Base-by-base conservation (phyloP, 2,888 invertebrate species). In the Apocheima hispidaria region DNA sequence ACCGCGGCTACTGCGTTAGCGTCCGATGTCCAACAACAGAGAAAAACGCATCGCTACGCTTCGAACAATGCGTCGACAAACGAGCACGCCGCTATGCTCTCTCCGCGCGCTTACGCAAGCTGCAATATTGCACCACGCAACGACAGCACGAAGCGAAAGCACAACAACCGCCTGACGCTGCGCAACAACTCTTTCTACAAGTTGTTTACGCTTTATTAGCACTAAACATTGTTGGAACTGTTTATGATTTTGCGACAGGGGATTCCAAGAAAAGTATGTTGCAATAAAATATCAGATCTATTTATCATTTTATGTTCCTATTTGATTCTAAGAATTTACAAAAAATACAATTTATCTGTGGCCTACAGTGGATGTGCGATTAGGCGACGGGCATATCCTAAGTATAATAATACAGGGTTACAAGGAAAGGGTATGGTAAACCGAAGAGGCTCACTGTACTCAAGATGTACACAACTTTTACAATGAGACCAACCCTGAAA, bases 1-100 rank as follows among this genome's bases (percentile, higher is more conserved):
- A 74, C 52, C 74, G 73, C 5, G 77, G 77, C 0, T 73, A 72
- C 56, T 77, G 77, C 56, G 67, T 77, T 20, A 71, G 65, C 30
- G 36, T n/a, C 4, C 66, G 70, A 30, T 72, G 75, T 28, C 69
- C 73, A 1, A 40, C 50, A n/a, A 43, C 40, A 5, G 62, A 66
- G 18, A 44, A 5, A 23, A 68, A 69, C 53, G 23, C 41, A 0
- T 51, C 66, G 6, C 52, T 63, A 20, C 64, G 65, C 49, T 79
- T 79, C 54, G 74, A 75, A 49, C 58, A 58, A 16, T 77, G 72
- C 53, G 75, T 66, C 1, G 54, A 70, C 14, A 14, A 57, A 6
- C 64, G 63, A 48, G 68, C 69, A 2, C 58, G 56, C 9, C 38
- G 23, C 0, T 51, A 57, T n/a, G 38, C 53, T 2, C 69, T 79